Conservation (phyloP, 2,113 vertebrate species). For the Miniopterus natalensis region DNA sequence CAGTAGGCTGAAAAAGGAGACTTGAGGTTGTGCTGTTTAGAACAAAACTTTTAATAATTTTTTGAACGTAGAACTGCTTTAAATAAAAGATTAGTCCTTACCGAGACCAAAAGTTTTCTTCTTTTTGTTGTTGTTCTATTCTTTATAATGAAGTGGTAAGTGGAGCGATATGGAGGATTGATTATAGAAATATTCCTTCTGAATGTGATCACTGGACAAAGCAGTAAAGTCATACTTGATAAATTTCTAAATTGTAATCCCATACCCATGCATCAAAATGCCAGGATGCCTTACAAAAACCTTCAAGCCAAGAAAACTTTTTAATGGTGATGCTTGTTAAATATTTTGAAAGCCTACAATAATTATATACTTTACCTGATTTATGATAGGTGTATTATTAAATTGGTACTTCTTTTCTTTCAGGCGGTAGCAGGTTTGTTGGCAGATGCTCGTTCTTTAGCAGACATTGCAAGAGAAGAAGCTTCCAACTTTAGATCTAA, state of each 20-base stretch:
- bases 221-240: neutral
- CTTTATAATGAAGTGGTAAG: neutral
- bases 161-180: neutral
- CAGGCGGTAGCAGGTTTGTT: conserved; percentile 97
- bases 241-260: conserved; percentile 10
- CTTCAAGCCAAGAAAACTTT: neutral
- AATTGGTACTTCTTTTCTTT: conserved; percentile 1
- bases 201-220: neutral
- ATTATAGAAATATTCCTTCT: neutral
- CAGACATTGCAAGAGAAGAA: conserved; percentile 97
- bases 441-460: conserved; percentile 96
- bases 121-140: neutral
- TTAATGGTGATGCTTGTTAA: neutral
- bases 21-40: neutral
- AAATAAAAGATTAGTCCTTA: conserved; percentile 33
- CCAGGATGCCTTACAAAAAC: neutral
- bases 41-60: conserved; percentile 41
- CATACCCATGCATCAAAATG: conserved; percentile 9
- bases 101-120: neutral
- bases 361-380: neutral
- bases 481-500: conserved; percentile 98
- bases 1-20: neutral
- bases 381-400: neutral
- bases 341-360: neutral
- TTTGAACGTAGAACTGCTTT: conserved; percentile 10